Evolutionary conservation across 2,113 vertebrate genomes (phyloP).

Genomic region (Penelope pileata): DNA sequence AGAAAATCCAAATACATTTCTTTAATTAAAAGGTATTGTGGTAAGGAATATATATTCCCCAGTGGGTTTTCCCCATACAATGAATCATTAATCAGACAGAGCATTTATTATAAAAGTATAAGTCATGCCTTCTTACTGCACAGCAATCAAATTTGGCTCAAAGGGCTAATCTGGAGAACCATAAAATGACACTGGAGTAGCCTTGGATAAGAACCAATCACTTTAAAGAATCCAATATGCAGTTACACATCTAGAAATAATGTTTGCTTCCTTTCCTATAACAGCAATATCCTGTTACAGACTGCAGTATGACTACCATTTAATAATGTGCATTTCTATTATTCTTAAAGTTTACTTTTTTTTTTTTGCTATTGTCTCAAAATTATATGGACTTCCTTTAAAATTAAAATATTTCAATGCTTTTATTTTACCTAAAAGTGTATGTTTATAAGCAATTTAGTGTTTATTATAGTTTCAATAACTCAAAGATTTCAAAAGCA

Average conservation of each 20-base stretch:
- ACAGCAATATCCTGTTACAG: neutral
- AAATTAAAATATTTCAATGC: neutral
- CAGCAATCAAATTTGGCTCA: neutral
- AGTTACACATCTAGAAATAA: neutral
- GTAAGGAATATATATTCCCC: neutral
- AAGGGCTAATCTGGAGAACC: neutral
- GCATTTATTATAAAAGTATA: neutral
- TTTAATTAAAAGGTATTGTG: neutral
- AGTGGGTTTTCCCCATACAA: neutral
- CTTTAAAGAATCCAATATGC: neutral
- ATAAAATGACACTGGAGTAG: neutral
- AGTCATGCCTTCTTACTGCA: slow-evolving; percentile 2
- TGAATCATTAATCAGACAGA: slow-evolving; percentile 1
- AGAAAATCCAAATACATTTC: neutral
- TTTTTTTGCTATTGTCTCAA: neutral
- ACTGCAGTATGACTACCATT: neutral
- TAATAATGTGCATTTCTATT: neutral
- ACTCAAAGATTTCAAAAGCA: neutral
- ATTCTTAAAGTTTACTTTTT: neutral
- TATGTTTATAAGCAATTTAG: neutral
- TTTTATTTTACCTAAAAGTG: neutral
- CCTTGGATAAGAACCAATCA: neutral
- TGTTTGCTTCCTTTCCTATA: neutral
- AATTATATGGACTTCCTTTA: neutral
- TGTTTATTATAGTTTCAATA: neutral